A percentile compares a stretch with the other conserved stretches of the same genome.
phyloP scores from a whole-genome alignment of 2,888 invertebrate species.

The Chalcis sispes region DNA sequence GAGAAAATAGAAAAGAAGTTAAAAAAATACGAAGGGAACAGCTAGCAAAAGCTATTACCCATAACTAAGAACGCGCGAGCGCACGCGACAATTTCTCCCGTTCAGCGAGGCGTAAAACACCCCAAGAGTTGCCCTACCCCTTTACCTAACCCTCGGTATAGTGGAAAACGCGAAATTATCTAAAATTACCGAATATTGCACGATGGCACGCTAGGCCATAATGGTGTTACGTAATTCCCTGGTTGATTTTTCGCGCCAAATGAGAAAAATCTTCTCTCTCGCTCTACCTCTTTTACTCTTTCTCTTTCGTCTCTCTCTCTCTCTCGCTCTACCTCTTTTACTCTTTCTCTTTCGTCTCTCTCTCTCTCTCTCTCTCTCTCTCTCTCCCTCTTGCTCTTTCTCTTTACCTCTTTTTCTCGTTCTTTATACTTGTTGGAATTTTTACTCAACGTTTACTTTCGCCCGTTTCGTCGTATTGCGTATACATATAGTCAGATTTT shows the following conservation, averaged over 20 bases:
- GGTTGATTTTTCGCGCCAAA: neutral
- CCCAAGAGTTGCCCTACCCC: no score
- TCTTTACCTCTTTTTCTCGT: neutral
- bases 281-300: neutral
- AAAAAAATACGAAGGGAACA: neutral
- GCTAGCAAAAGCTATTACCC: slow-evolving; percentile 9
- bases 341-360: neutral
- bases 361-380: neutral
- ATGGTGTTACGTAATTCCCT: no score
- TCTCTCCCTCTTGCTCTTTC: neutral
- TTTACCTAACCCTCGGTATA: no score
- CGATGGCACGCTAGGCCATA: slow-evolving; percentile 63
- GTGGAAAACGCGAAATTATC: slow-evolving; percentile 68
- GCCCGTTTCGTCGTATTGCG: no score
- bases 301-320: neutral
- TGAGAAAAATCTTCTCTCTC: no score
- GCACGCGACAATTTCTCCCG: slow-evolving; percentile 54
- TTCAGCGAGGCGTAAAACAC: slow-evolving; percentile 61
- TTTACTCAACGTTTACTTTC: neutral
- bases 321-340: no score
- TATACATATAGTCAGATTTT: no score
- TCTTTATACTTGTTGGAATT: neutral
- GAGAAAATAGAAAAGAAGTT: neutral
- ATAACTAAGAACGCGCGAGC: neutral
- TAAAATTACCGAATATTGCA: slow-evolving; percentile 70